Evolutionary conservation across 2,797 vertebrate species (phyloP).

Genomic region (Hydrocynus forskahlii): DNA sequence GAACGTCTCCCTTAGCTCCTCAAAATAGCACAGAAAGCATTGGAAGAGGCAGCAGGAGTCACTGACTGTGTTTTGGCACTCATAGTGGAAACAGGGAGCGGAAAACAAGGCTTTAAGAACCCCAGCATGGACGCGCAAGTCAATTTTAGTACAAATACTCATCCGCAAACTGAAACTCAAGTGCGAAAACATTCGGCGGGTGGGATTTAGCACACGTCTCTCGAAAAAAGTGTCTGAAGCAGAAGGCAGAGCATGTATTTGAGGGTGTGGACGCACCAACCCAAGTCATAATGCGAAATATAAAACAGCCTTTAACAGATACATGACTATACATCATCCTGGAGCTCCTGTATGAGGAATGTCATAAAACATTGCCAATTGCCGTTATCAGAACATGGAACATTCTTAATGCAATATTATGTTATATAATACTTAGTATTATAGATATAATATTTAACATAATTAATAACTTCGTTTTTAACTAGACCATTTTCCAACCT

Average conservation of each 20-base stretch:
- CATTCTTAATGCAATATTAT: too few relatives aligned
- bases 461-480: too few relatives aligned
- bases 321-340: background rate
- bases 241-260: background rate
- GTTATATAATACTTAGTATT: too few relatives aligned
- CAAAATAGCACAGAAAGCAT: constrained; percentile 40
- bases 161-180: background rate
- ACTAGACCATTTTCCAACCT: too few relatives aligned
- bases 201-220: background rate
- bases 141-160: background rate
- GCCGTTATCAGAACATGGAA: too few relatives aligned
- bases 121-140: background rate
- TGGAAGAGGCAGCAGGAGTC: constrained; percentile 23
- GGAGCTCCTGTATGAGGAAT: background rate
- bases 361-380: too few relatives aligned
- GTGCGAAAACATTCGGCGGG: constrained; percentile 1
- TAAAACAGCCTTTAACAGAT: background rate
- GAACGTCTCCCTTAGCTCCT: constrained; percentile 30
- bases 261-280: background rate
- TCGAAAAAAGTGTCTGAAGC: background rate
- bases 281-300: background rate
- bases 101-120: constrained; percentile 14
- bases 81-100: constrained; percentile 26
- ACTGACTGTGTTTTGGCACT: constrained; percentile 10
- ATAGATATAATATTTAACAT: too few relatives aligned